Conservation (phyloP, 2,113 vertebrate genomes). For the Python bivittatus region DNA sequence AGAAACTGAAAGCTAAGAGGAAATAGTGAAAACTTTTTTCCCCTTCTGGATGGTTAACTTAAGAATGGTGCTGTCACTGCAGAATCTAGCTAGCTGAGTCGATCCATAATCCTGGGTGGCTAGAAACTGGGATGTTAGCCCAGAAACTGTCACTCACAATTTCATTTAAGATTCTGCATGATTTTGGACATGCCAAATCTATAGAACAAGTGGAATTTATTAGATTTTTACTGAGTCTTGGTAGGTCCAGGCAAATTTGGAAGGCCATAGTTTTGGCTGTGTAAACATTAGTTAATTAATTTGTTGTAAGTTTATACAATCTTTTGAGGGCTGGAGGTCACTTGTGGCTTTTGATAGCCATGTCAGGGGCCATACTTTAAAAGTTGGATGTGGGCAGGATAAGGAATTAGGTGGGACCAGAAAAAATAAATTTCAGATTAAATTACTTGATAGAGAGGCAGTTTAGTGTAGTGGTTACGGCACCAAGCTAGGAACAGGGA, state of each 20-base stretch:
- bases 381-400: background rate
- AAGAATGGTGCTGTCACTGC: background rate
- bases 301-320: background rate
- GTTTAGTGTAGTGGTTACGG: background rate
- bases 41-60: background rate
- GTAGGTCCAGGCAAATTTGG: background rate
- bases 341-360: background rate
- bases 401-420: background rate
- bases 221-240: background rate
- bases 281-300: background rate
- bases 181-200: background rate
- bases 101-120: background rate
- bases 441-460: background rate
- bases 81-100: conserved; percentile 14
- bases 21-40: background rate
- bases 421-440: background rate
- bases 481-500: background rate
- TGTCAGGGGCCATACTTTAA: background rate
- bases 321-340: background rate
- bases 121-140: conserved; percentile 15
- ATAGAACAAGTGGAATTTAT: background rate
- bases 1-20: background rate
- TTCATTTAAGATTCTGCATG: conserved; percentile 18
- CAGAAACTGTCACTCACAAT: conserved; percentile 2
- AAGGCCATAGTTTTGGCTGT: background rate